Base-by-base conservation (phyloP, 1,140 invertebrate species). In the Drosophila lini region DNA sequence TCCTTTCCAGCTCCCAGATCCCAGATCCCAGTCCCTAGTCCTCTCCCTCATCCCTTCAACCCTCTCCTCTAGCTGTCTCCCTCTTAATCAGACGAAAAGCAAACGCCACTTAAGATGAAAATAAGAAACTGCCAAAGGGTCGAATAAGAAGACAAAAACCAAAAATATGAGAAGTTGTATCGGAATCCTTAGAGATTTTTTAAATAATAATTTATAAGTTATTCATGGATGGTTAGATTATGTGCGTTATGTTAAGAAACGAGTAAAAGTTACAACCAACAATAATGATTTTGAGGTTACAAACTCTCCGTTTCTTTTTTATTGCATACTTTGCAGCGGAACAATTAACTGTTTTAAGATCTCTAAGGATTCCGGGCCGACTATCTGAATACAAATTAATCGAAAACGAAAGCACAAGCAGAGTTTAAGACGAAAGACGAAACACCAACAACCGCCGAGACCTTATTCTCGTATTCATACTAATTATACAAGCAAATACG, bases 51-150 rank as follows among this genome's bases (percentile, higher is more conserved):
- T n/a, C n/a, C 45, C 40, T 9, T 9, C 47, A 11, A 34, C n/a
- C 19, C 31, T 16, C 22, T 53, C 40, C 40, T 61, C 13, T 62
- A 59, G 64, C 47, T 61, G 31, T 56, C 50, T 61, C 50, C 41
- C 42, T 77, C 56, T 45, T 25, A 61, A 48, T 48, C 25, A 77
- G 63, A 55, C 19, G 53, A 76, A 78, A 78, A 68, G 59, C 61
- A 63, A 75, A 70, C 67, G 78, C 67, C 73, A 77, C 68, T 78
- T 75, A 70, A 45, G 40, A 76, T 50, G 59, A 60, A 53, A 52
- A 80, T 61, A 80, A 48, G 63, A 67, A 86, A 86, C 83, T 86
- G 83, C 83, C 83, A 88, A 81, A 74, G 64, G 80, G 64, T 81
- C 65, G 64, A 58, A 42, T 38, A 60, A 63, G 55, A 36, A 74